A percentile compares a stretch with the other conserved stretches of the same genome.
phyloP scores from a whole-genome alignment of 2,888 invertebrate species.

The Cordilura impudica region DNA sequence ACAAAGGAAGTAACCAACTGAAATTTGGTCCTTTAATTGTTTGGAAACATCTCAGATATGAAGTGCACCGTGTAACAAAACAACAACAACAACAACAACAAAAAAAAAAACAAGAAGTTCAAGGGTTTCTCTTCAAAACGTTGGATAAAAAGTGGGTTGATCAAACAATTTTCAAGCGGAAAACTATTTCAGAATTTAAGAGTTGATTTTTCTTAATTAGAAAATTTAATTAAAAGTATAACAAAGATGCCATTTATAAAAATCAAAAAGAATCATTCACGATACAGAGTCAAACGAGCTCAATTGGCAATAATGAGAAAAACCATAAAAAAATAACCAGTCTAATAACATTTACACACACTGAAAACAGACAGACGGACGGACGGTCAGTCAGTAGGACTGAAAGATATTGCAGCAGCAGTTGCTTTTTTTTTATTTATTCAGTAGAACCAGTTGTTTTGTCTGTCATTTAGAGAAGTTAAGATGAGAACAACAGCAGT shows the following conservation, averaged over 20 bases:
- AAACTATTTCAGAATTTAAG: background rate
- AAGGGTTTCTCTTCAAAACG: background rate
- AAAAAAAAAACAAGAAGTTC: conserved; percentile 14
- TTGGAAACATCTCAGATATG: background rate
- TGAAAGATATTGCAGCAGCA: too few species aligned
- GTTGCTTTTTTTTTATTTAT: too few species aligned
- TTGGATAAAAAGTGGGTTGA: background rate
- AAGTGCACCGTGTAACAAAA: background rate
- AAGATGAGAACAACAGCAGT: conserved; percentile 9
- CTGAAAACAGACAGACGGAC: background rate
- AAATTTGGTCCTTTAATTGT: background rate
- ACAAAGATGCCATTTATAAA: conserved; percentile 12
- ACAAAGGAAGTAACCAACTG: background rate
- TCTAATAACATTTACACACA: conserved; percentile 5
- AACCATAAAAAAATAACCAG: conserved; percentile 20
- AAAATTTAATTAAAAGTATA: conserved; percentile 13
- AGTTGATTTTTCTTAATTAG: background rate
- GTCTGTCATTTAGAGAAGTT: conserved; percentile 8
- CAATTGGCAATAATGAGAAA: conserved; percentile 41
- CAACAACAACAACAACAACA: background rate
- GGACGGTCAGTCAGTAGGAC: background rate
- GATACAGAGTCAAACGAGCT: conserved; percentile 22
- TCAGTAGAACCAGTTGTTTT: conserved; percentile 47
- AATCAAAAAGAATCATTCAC: background rate
- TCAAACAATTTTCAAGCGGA: too few species aligned